Base-by-base conservation (phyloP, 2,797 vertebrate species). In the Dendrocincla tyrannina region DNA sequence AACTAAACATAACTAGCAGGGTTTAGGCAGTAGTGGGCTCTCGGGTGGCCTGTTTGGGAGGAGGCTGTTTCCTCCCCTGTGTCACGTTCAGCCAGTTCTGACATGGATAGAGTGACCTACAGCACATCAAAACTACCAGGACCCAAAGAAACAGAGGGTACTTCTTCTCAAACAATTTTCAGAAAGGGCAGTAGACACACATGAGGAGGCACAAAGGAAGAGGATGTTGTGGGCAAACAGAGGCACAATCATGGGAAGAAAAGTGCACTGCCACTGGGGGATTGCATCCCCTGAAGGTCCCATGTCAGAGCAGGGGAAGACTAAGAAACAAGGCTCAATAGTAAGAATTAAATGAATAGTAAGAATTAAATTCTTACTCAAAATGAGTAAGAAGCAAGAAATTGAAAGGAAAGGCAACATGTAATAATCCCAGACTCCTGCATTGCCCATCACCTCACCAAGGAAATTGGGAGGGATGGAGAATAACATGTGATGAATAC, bases 361-460 rank as follows among this genome's bases (percentile, higher is more conserved):
- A n/a, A n/a, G n/a, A n/a, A n/a, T n/a, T n/a, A n/a, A n/a, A n/a
- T n/a, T n/a, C n/a, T n/a, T n/a, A n/a, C n/a, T n/a, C n/a, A 88
- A 68, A 94, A 56, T 22, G 1, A 44, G 1, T 59, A 39, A 62
- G 27, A 59, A 78, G 4, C 6, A 59, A 58, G 35, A 46, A 88
- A 53, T 25, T 1, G 17, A 76, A 73, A 42, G 52, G 58, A 44
- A 79, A 69, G 41, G 8, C 9, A 13, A 35, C 56, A 18, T 2
- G 0, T 18, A 30, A 30, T 37, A 49, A 55, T 6, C 9, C 24
- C 35, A n/a, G 59, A 25, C 5, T 67, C 7, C 22, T 50, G 30
- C 1, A 0, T 15, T 60, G 15, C 10, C 28, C 3, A 35, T 32
- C 11, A 39, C 15, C 6, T 56, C 46, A 66, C 10, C 2, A 7